Base-by-base conservation (phyloP, 2,113 vertebrate genomes). In the Pygoscelis adeliae region DNA sequence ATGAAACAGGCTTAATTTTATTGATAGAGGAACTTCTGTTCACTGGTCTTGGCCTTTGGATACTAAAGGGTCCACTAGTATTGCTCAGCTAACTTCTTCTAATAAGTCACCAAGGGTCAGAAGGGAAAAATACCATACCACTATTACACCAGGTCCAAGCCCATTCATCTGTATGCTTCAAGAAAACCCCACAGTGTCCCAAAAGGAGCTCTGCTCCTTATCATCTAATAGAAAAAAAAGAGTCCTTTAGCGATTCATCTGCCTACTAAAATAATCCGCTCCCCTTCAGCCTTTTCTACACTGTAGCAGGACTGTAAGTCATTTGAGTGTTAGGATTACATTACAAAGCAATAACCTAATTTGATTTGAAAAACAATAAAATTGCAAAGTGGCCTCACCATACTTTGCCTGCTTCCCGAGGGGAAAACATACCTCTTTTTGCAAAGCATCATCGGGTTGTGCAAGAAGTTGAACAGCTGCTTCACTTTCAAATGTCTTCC, bases 351-450 rank as follows among this genome's bases (percentile, higher is more conserved):
- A 53, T 18, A 85, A 79, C 3, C 15, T 61, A 26, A 69, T 61
- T 53, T 70, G 32, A 70, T 63, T n/a, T 66, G 20, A 71, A 89
- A 93, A 73, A 3, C 6, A 77, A 69, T 76, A 38, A 29, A 55
- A 70, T 17, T 78, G 27, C 19, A 17, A 73, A 73, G 38, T 26
- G 49, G 36, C 23, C 36, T 83, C 34, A 61, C 25, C 20, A 26
- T 17, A 61, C 19, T 58, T 78, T 59, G 18, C 7, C 30, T 47
- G 47, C 38, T 70, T 89, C 20, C 30, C 34, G 30, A 89, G 8
- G 26, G 15, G 11, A 9, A 77, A 63, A 94, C 96, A 19, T 97
- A 97, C 98, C 98, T 98, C 92, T 81, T 79, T 87, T 66, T 49
- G 77, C 77, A 96, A 89, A 73, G 63, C 73, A 61, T 56, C 89